Evolutionary conservation across 2,113 vertebrate species (phyloP).

Genomic region (Pluvianellus socialis): DNA sequence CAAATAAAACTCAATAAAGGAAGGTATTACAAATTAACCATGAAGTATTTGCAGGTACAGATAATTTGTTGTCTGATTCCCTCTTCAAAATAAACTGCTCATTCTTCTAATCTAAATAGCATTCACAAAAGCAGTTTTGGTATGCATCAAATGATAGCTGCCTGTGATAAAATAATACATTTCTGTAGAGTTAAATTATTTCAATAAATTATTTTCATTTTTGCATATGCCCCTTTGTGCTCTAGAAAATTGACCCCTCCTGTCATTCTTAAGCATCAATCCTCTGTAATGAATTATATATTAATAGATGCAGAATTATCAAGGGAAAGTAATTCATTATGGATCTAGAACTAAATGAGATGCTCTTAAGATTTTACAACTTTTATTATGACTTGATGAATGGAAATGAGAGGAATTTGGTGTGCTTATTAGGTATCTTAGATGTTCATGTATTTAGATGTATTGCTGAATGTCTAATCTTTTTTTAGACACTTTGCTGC

Average conservation of each 20-base stretch:
- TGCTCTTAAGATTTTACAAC: neutral
- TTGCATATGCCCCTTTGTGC: neutral
- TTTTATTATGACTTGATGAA: neutral
- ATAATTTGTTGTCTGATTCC: neutral
- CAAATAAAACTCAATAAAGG: neutral
- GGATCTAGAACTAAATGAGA: neutral
- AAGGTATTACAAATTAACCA: neutral
- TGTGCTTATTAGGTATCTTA: neutral
- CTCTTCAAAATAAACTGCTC: neutral
- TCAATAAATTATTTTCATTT: neutral
- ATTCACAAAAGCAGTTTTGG: neutral
- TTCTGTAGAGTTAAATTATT: neutral
- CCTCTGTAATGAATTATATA: neutral
- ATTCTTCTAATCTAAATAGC: neutral
- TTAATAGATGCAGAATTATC: neutral
- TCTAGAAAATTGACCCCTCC: neutral
- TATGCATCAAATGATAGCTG: neutral
- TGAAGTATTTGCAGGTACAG: neutral
- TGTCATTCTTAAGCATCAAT: neutral
- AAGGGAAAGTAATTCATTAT: neutral
- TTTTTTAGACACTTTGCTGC: constrained; percentile 24
- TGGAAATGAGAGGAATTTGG: neutral
- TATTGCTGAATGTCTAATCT: neutral
- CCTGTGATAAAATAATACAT: neutral
- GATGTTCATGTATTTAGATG: neutral